A percentile compares a stretch with the other conserved stretches of the same genome.
These are phyloP conservation scores for Chaenodraco wilsoni DNA, from an alignment of 2,797 vertebrate genomes.

Conservation along the genomic window DNA sequence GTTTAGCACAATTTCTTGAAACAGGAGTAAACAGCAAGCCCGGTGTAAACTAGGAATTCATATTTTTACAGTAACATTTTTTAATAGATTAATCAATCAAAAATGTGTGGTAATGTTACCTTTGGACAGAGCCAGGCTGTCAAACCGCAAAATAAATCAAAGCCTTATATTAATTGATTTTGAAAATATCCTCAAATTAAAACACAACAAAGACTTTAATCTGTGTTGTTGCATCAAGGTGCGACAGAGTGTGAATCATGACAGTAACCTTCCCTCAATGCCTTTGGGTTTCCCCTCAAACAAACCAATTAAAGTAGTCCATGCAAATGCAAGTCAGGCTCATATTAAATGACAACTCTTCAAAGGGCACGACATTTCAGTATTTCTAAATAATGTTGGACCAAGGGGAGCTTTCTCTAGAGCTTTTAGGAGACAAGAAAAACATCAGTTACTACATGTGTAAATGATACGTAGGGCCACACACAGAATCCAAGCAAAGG, in stretches of 20 bases:
- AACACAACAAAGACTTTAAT: conserved; percentile 21
- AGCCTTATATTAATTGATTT: neutral
- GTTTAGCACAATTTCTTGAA: neutral
- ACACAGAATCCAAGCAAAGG: no score
- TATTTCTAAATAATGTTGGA: conserved; percentile 21
- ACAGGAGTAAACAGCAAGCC: neutral
- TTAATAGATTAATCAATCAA: neutral
- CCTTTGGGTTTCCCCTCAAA: conserved; percentile 45
- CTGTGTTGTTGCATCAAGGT: conserved; percentile 25
- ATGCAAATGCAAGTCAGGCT: conserved; percentile 56
- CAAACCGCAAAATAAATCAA: no score
- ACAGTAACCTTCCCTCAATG: conserved; percentile 39
- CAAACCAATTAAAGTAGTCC: conserved; percentile 40
- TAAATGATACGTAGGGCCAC: no score
- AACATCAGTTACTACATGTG: neutral
- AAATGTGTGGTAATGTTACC: neutral
- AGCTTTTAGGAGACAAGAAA: conserved; percentile 30
- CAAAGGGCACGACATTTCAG: conserved; percentile 73
- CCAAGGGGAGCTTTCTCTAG: conserved; percentile 19
- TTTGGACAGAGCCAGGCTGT: neutral
- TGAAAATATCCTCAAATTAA: neutral
- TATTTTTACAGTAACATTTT: neutral
- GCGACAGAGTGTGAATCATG: conserved; percentile 20
- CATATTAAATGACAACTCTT: conserved; percentile 37
- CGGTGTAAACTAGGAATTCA: no score